Conservation (phyloP, 2,113 vertebrate species). For the Ptyas mucosa region DNA sequence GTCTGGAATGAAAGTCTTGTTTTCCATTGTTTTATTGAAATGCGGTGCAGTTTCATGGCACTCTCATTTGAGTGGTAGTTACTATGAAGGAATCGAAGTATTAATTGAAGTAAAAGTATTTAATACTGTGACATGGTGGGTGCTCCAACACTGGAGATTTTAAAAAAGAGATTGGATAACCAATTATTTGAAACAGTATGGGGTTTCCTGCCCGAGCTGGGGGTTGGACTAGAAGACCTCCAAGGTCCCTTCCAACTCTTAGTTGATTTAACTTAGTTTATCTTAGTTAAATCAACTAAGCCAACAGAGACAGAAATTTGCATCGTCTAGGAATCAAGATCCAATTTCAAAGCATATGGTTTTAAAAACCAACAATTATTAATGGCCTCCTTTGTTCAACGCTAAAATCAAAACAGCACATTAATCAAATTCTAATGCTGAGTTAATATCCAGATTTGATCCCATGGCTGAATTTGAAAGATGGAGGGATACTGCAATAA, state of each 20-base stretch:
- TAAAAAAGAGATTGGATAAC: not conserved
- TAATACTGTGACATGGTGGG: not conserved
- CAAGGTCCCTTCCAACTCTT: not conserved
- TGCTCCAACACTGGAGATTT: not conserved
- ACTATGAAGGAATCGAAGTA: not conserved
- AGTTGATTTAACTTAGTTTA: not conserved
- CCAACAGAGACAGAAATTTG: not conserved
- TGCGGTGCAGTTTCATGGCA: not conserved
- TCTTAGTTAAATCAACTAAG: not conserved
- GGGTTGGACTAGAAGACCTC: not conserved
- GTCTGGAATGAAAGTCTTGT: not conserved
- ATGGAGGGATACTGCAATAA: not conserved
- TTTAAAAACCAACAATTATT: not conserved
- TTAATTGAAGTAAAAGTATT: not conserved
- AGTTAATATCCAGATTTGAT: conserved; percentile 7
- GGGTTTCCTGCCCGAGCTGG: not conserved
- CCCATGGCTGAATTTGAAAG: not conserved
- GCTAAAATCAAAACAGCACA: not conserved
- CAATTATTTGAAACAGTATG: not conserved
- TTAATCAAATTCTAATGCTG: not conserved
- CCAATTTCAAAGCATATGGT: not conserved
- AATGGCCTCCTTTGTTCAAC: not conserved
- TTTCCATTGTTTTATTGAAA: not conserved
- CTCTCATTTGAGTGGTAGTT: not conserved
- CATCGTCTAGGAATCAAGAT: not conserved